Conservation (phyloP, 2,797 vertebrate species). For the Gobio occitaniae region DNA sequence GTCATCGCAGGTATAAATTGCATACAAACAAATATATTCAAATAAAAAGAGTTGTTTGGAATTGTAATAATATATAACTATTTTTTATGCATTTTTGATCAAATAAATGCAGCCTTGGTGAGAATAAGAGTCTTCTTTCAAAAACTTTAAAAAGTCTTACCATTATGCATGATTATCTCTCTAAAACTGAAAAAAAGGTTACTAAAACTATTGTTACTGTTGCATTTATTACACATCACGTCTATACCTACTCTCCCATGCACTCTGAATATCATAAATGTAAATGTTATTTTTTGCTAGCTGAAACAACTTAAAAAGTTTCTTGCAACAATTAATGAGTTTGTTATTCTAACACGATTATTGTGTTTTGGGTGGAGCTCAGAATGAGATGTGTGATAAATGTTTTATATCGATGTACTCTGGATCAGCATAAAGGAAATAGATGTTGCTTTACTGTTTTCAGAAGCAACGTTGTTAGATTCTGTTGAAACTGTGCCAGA, state of each 20-base stretch:
- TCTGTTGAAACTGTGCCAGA: constrained; percentile 18
- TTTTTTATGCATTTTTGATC: neutral
- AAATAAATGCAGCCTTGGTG: neutral
- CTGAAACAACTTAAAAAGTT: neutral
- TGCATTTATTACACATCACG: neutral
- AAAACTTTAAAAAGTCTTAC: neutral
- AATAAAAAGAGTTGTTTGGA: neutral
- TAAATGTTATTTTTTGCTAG: neutral
- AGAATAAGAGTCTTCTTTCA: neutral
- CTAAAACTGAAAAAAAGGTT: neutral
- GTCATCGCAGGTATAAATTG: neutral
- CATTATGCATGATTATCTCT: neutral
- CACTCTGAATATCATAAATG: neutral
- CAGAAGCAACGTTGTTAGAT: constrained; percentile 43
- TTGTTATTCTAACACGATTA: neutral
- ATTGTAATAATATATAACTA: neutral
- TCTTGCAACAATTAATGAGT: neutral
- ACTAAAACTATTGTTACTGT: neutral
- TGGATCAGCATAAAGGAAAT: constrained; percentile 46
- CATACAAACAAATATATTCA: neutral
- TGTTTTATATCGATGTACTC: constrained; percentile 57
- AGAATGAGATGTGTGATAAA: constrained; percentile 53
- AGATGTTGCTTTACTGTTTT: constrained; percentile 37
- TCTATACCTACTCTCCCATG: neutral
- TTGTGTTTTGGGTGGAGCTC: constrained; percentile 39